Conservation (phyloP, 2,113 vertebrate species). For the Camelus bactrianus region DNA sequence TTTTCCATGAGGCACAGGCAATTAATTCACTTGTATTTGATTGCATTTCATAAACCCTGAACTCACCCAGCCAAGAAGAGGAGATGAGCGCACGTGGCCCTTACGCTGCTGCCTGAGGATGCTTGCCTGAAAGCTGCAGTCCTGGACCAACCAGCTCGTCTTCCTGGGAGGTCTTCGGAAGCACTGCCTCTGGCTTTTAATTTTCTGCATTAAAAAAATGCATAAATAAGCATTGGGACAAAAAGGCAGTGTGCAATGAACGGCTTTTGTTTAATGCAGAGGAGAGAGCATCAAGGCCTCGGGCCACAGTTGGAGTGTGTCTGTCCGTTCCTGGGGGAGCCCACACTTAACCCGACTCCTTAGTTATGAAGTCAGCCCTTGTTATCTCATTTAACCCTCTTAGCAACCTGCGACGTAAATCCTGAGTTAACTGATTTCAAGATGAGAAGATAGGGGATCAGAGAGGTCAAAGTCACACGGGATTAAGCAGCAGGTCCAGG, state of each 20-base stretch:
- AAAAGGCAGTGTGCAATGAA: not conserved
- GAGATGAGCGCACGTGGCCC: not conserved
- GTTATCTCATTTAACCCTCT: not conserved
- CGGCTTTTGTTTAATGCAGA: not conserved
- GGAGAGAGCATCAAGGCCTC: not conserved
- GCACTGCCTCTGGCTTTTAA: not conserved
- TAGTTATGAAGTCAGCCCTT: not conserved
- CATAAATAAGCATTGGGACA: not conserved
- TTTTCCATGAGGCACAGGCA: not conserved
- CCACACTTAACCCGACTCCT: not conserved
- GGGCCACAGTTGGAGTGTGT: not conserved
- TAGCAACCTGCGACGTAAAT: not conserved
- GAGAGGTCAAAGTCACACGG: not conserved
- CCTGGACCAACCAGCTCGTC: not conserved
- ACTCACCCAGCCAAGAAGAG: not conserved
- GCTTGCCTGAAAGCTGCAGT: not conserved
- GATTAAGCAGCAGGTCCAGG: not conserved
- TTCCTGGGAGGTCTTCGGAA: not conserved
- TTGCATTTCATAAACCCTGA: not conserved
- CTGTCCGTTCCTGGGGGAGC: not conserved
- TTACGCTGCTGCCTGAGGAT: slow-evolving; percentile 11
- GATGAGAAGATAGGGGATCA: not conserved
- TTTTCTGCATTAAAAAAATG: not conserved
- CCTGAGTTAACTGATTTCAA: not conserved
- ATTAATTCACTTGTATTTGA: not conserved